Evolutionary conservation across 2,797 vertebrate genomes (phyloP), one percentile per base, ranked within the genome.

Genomic region (Epinephelus awoara): DNA sequence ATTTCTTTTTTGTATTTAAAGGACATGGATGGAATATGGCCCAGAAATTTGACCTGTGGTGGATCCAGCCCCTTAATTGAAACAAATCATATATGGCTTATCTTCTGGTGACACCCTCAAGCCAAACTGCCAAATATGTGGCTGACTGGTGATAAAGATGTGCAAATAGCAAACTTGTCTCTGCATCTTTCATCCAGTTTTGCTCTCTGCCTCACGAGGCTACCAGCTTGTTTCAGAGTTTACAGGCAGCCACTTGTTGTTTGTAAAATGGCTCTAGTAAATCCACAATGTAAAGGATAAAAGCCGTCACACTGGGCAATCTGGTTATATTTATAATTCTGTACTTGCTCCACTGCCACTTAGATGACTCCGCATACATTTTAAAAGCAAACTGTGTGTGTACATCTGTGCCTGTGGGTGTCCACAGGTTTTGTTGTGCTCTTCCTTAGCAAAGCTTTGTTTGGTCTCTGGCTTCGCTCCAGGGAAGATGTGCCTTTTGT

Each of bases 401-500:
- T 59, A 3, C 19, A 5, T 59, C 14, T 75, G 21, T 58, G 46
- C 18, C 7, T 59, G 44, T 46, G 21, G 51, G 54, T 54, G 51
- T 75, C 58, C 29, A 46, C 34, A 54, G 65, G 50, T 72, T 75
- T 67, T 44, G 67, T 67, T 71, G 29, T 79, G 25, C 57, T 61
- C 79, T 82, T 80, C 50, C 29, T 72, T 80, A 87, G 87, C 82
- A 85, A 72, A 69, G 61, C 70, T 85, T 85, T 82, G 82, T 90
- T 84, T 90, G 62, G 73, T 73, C 57, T 6, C 69, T 84, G 86
- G 82, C 77, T n/a, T 27, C 0, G 0, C 62, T 75, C 86, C 85
- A 80, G 67, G 66, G 75, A 88, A 87, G 66, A 86, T 72, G 62
- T 56, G 67, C 75, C 75, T 88, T 90, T 93, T 92, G 88, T 94